Base-by-base conservation (phyloP, 2,888 invertebrate species). In the Toxonevra muliebris region DNA sequence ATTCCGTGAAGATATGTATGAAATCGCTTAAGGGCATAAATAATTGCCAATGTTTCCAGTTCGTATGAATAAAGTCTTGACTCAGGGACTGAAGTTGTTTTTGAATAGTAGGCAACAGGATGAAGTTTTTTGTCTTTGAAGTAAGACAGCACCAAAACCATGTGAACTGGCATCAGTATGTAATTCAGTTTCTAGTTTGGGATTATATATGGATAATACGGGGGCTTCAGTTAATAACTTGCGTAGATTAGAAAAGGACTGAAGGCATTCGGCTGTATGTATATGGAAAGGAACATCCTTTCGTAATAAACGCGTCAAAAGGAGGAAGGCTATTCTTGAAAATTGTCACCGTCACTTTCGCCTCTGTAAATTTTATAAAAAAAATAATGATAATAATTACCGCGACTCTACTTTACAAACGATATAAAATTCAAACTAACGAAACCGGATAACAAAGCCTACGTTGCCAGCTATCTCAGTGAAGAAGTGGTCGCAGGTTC, bases 11-110 rank as follows among this genome's bases (percentile, higher is more conserved):
- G 30, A 30, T 30, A 30, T 30, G 30, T 30, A 30, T 30, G 30
- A 7, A 30, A 30, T 30, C 30, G 5, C 30, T 19, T 19, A 19
- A 66, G 15, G 2, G 66, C 48, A 41, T 66, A 61, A 40, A 66
- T 48, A 4, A 66, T 61, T 19, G 60, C 60, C 30, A 65, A 40
- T 9, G 66, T 66, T 41, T 55, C 61, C 40, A 66, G 30, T 42
- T 61, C 61, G 41, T 57, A 66, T 20, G 50, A 61, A 19, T 61
- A 57, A 30, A 57, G 62, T 62, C 57, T 57, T 8, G 45, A 41
- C 52, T 61, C 67, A 17, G 52, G 52, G 3, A 50, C 45, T n/a
- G 62, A 48, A 45, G 58, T 62, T 7, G 43, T 20, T 58, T 52
- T 42, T 11, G 58, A 62, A 50, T 50, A 66, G 15, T 57, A 66